Percentiles rank a stretch among this genome's conserved stretches.
These are phyloP conservation scores for Drosophila nr. fundita DNA, from an alignment of 2,888 invertebrate genomes.

Conservation along the genomic window DNA sequence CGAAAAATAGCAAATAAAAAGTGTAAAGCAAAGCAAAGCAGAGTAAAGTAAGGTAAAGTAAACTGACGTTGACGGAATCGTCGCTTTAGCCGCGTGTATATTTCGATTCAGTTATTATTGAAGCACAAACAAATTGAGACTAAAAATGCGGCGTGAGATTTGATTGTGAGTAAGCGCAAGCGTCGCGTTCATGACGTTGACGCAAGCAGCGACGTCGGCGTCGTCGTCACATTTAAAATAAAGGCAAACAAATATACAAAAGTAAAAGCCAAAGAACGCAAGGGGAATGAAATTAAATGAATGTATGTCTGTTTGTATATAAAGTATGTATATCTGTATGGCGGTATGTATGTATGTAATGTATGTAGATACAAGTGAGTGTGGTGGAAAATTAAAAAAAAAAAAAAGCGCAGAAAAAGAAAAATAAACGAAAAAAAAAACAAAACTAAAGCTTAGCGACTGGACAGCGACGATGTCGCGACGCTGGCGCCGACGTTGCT, in stretches of 20 bases:
- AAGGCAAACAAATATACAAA: constrained; percentile 54
- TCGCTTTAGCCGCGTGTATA: constrained; percentile 77
- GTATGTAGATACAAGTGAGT: constrained; percentile 15
- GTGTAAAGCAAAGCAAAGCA: constrained; percentile 33
- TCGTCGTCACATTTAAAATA: constrained; percentile 63
- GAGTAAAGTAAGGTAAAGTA: constrained; percentile 50
- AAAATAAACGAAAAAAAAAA: constrained; percentile 29
- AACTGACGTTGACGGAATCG: constrained; percentile 75
- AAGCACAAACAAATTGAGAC: constrained; percentile 83
- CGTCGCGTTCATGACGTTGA: constrained; percentile 45
- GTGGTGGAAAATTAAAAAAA: constrained; percentile 51
- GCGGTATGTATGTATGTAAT: constrained; percentile 8
- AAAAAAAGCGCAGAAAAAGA: constrained; percentile 39
- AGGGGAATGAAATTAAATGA: constrained; percentile 54
- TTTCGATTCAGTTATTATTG: constrained; percentile 82
- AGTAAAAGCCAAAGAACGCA: constrained; percentile 59
- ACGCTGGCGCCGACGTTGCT: constrained; percentile 41
- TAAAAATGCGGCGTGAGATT: constrained; percentile 83
- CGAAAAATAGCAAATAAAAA: constrained; percentile 39
- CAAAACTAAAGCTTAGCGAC: constrained; percentile 53
- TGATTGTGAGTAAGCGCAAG: constrained; percentile 82
- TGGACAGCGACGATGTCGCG: constrained; percentile 41
- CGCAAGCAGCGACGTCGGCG: constrained; percentile 41
- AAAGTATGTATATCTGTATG: constrained; percentile 11
- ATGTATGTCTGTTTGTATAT: constrained; percentile 25